These are phyloP conservation scores for Myrmecophaga tridactyla DNA, from an alignment of 2,113 vertebrate species.

Conservation along the genomic window DNA sequence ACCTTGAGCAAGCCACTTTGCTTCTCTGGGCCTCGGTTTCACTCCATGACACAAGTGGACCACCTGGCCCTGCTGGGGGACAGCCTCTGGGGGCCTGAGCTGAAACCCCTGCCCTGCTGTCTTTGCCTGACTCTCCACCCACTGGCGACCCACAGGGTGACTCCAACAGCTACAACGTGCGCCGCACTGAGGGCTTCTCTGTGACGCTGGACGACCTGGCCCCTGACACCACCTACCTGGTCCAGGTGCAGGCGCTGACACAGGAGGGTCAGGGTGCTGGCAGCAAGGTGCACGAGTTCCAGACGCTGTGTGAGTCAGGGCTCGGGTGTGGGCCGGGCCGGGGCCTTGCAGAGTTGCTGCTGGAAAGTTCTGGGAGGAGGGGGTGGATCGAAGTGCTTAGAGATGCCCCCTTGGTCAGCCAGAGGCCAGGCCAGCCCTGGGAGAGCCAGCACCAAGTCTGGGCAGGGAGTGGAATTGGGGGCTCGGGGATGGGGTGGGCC, in stretches of 20 bases:
- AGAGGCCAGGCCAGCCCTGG: neutral
- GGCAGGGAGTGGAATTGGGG: accelerated
- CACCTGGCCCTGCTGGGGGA: neutral
- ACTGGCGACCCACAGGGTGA: conserved; percentile 81
- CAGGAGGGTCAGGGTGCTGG: conserved; percentile 83
- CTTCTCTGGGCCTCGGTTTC: neutral
- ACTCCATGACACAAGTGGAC: no score
- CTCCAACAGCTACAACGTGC: conserved; percentile 91
- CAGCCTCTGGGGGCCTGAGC: neutral
- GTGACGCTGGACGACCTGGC: conserved; percentile 87
- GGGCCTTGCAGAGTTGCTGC: no score
- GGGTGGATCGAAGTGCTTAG: neutral
- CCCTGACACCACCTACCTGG: conserved; percentile 89
- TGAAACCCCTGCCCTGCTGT: neutral
- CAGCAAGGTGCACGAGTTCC: conserved; percentile 91
- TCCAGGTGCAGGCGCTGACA: conserved; percentile 90
- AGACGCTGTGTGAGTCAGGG: conserved; percentile 82
- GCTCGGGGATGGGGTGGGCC: neutral
- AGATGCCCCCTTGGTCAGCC: neutral
- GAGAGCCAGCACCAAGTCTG: neutral
- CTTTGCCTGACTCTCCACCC: neutral
- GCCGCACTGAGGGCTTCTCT: conserved; percentile 87
- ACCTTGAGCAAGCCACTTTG: neutral
- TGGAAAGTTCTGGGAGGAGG: neutral
- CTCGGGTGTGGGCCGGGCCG: conserved; percentile 49